phyloP scores from a whole-genome alignment of 2,797 vertebrate genomes.

The Manis crassicaudata region DNA sequence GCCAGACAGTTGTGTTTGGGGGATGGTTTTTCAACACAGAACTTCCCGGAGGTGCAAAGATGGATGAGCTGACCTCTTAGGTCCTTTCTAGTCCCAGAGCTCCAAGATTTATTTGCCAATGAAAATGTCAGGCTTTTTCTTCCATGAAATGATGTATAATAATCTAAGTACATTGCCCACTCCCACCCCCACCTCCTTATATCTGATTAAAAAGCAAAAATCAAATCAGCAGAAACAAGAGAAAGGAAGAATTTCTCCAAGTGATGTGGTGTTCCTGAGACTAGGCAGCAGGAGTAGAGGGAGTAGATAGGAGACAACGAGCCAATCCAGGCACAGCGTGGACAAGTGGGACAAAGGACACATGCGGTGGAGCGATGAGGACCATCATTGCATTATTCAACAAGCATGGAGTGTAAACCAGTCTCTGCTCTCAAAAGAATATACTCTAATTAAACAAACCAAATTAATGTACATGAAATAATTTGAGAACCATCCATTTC shows the following conservation, averaged over 20 bases:
- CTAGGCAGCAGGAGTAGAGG: not conserved
- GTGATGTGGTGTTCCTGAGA: not conserved
- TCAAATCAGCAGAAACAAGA: slow-evolving; percentile 50
- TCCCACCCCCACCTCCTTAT: not conserved
- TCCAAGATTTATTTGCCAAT: slow-evolving; percentile 65
- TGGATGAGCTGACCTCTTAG: slow-evolving; percentile 33
- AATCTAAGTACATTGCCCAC: slow-evolving; percentile 1
- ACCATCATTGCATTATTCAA: not conserved
- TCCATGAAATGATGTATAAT: slow-evolving; percentile 52
- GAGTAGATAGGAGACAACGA: not conserved
- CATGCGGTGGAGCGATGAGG: not conserved
- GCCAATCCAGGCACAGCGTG: too few species aligned
- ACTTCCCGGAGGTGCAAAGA: slow-evolving; percentile 40
- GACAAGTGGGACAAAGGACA: not conserved
- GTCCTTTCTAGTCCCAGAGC: not conserved
- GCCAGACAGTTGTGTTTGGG: not conserved
- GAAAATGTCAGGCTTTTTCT: slow-evolving; percentile 65
- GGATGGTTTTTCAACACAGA: not conserved
- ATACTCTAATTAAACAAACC: not conserved
- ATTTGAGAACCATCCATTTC: not conserved
- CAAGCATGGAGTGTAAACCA: not conserved
- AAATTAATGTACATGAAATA: not conserved
- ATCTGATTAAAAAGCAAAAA: slow-evolving; percentile 67
- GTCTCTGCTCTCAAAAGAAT: not conserved
- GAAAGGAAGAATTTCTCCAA: not conserved